phyloP scores from a whole-genome alignment of 2,113 vertebrate species.

The Myrmecobius fasciatus region DNA sequence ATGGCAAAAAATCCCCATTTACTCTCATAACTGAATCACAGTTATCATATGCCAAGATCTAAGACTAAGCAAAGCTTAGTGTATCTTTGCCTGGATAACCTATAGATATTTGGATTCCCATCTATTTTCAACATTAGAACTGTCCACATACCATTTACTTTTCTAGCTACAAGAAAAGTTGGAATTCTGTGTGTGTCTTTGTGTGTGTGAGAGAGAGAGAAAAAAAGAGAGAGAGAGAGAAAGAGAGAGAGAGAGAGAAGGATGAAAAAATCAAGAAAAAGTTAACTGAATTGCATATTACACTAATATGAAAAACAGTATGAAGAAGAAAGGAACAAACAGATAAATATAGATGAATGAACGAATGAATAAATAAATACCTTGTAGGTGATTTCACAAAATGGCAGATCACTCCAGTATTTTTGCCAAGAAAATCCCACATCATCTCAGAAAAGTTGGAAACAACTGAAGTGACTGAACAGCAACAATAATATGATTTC shows the following conservation, averaged over 20 bases:
- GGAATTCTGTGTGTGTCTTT: too few species aligned
- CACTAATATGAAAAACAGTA: slow-evolving; percentile 30
- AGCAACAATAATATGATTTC: slow-evolving; percentile 15
- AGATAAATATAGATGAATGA: too few species aligned
- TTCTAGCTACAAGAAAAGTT: slow-evolving; percentile 83
- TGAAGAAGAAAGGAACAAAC: background rate
- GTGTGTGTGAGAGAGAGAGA: too few species aligned
- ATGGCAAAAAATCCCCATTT: background rate
- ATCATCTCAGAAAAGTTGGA: too few species aligned
- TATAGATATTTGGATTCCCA: slow-evolving; percentile 84
- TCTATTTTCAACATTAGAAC: slow-evolving; percentile 84
- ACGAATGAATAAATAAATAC: slow-evolving; percentile 53
- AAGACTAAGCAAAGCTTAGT: slow-evolving; percentile 87
- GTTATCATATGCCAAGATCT: slow-evolving; percentile 85
- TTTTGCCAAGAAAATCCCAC: too few species aligned
- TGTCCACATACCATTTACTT: slow-evolving; percentile 91
- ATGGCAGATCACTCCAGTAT: too few species aligned
- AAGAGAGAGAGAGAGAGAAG: too few species aligned
- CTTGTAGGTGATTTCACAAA: slow-evolving; percentile 64
- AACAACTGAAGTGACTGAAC: too few species aligned
- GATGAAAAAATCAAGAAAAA: background rate
- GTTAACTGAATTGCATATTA: background rate
- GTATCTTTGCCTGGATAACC: slow-evolving; percentile 80
- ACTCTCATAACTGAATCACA: slow-evolving; percentile 80
- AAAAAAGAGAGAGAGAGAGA: too few species aligned